Evolutionary conservation across 1,140 invertebrate genomes (phyloP).

Genomic region (Calosoma granatense): DNA sequence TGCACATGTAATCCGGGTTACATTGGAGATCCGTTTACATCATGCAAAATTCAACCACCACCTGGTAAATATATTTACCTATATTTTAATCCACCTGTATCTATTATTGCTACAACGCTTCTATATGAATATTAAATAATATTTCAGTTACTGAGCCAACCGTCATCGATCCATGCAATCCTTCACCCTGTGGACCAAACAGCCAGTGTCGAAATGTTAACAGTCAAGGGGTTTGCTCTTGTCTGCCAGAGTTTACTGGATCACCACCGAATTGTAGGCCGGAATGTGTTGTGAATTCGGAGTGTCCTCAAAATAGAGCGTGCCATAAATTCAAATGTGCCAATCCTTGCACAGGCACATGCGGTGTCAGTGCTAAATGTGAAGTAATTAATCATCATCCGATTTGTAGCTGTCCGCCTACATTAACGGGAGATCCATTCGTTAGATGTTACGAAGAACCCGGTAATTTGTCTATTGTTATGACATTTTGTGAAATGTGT

Average conservation of each 20-base stretch:
- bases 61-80: constrained; percentile 18
- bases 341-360: constrained; percentile 59
- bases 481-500: background rate
- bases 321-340: constrained; percentile 62
- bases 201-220: constrained; percentile 49
- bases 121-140: constrained; percentile 10
- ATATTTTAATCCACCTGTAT: constrained; percentile 27
- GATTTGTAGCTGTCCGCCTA: constrained; percentile 58
- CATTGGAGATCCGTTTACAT: constrained; percentile 70
- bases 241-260: constrained; percentile 50
- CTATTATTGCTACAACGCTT: constrained; percentile 31
- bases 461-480: too few relatives aligned
- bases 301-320: constrained; percentile 56
- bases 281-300: constrained; percentile 61
- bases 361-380: constrained; percentile 54
- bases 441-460: constrained; percentile 44
- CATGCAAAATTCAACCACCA: constrained; percentile 12
- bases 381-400: constrained; percentile 62
- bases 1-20: constrained; percentile 70
- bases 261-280: constrained; percentile 58
- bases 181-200: constrained; percentile 60
- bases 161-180: constrained; percentile 48
- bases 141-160: constrained; percentile 31
- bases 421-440: constrained; percentile 65
- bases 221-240: constrained; percentile 53